Evolutionary conservation across 2,113 vertebrate genomes (phyloP).

Genomic region (Paramisgurnus dabryanus): DNA sequence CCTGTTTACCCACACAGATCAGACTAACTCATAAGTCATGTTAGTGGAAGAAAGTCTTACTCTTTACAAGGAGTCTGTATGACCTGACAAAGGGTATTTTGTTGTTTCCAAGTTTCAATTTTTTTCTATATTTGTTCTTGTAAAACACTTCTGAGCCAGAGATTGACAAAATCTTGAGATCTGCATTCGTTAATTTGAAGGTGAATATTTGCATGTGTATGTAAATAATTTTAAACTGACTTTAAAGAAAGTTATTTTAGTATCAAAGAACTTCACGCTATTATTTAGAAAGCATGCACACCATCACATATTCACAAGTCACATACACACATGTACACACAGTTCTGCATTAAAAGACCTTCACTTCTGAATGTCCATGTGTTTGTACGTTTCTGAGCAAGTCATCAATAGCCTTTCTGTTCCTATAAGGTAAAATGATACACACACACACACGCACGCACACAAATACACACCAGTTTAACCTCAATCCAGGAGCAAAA

Average conservation of each 20-base stretch:
- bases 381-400: conserved; percentile 29
- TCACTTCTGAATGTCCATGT: conserved; percentile 15
- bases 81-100: not conserved
- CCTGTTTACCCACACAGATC: conserved; percentile 24
- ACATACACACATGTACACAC: conserved; percentile 5
- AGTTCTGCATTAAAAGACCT: conserved; percentile 20
- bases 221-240: too few relatives aligned
- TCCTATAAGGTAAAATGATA: conserved; percentile 47
- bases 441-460: conserved; percentile 26
- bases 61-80: conserved; percentile 11
- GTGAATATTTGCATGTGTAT: too few relatives aligned
- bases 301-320: not conserved
- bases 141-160: not conserved
- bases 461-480: conserved; percentile 41
- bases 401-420: conserved; percentile 54
- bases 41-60: conserved; percentile 36
- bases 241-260: not conserved
- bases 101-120: not conserved
- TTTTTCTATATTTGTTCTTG: not conserved
- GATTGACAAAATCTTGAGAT: too few relatives aligned
- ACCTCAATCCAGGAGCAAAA: conserved; percentile 62
- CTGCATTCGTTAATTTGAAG: too few relatives aligned
- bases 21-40: conserved; percentile 41
- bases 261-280: not conserved
- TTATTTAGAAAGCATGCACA: too few relatives aligned